These are phyloP conservation scores for Plectus sambesii DNA, from an alignment of 1,140 invertebrate species.

Conservation along the genomic window DNA sequence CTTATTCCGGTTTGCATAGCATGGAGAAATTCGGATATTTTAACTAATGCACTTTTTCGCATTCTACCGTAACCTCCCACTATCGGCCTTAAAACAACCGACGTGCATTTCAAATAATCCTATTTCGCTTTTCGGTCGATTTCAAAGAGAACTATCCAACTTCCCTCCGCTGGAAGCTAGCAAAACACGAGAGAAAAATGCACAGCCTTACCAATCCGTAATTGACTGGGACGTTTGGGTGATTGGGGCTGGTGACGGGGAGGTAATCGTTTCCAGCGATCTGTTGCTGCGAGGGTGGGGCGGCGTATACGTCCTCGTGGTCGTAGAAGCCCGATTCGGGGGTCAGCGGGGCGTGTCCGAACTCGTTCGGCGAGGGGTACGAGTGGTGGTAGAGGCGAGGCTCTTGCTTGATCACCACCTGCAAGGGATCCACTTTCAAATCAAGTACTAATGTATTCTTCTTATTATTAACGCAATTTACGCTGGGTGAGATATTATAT, in stretches of 20 bases:
- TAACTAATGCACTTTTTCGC: too few species aligned
- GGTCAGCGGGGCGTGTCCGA: slow-evolving; percentile 19
- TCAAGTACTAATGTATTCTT: too few species aligned
- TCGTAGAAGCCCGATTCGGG: slow-evolving; percentile 26
- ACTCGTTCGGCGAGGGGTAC: slow-evolving; percentile 19
- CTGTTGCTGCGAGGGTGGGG: slow-evolving; percentile 2
- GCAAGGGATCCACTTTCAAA: too few species aligned
- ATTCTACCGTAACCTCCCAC: too few species aligned
- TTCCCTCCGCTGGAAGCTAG: neutral
- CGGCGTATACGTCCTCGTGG: slow-evolving; percentile 15
- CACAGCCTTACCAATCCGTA: slow-evolving; percentile 14
- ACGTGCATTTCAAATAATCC: too few species aligned
- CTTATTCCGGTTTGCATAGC: too few species aligned
- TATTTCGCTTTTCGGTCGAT: too few species aligned
- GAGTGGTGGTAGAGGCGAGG: slow-evolving; percentile 19
- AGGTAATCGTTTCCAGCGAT: too few species aligned
- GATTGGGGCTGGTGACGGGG: slow-evolving; percentile 10
- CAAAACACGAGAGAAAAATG: neutral
- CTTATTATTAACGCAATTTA: too few species aligned
- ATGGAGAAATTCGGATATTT: too few species aligned
- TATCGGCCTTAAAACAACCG: too few species aligned
- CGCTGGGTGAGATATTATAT: slow-evolving; percentile 8
- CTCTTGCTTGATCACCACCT: slow-evolving; percentile 16
- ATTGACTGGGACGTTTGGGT: slow-evolving; percentile 14
- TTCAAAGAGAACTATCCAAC: too few species aligned